Evolutionary conservation across 2,113 vertebrate species (phyloP), one percentile per base, ranked within the genome.

Genomic region (Scopus umbretta): DNA sequence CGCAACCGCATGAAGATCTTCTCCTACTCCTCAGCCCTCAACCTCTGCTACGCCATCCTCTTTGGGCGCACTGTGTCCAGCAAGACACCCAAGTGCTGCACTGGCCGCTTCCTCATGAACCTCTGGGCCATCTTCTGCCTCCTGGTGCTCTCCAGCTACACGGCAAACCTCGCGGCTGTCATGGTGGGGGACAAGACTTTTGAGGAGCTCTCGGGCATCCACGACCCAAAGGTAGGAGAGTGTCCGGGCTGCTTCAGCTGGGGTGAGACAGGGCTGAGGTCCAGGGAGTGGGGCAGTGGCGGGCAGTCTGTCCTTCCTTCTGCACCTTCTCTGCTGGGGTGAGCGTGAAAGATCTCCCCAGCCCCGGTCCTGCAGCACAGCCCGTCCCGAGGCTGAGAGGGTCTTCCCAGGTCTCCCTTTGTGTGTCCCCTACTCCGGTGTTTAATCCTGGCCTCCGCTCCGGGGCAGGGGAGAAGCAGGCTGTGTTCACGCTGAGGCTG

Each of bases 161-260:
- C 99, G 0, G 99, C 99, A 95, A 99, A 99, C 97, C 98, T 99
- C 30, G 99, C 99, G 0, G 99, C 99, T 0, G 99, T 99, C 95
- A 99, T 99, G 99, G 99, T 99, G 4, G 99, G 99, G 23, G 99
- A 99, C 96, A 99, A 99, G 97, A 99, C 99, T 50, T 99, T 99
- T 0, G 99, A 99, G 96, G 98, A 99, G 95, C 98, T 99, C 86
- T 99, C 99, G 0, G 99, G 99, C 67, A 99, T 99, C 95, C 99
- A 99, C 0, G 99, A 99, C 79, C 99, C 99, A 67, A 99, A 99
- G 99, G 99, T 99, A 86, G 89, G 98, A 2, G 30, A 9, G 12
- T 1, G 3, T 8, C 10, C 1, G 3, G 6, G 68, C 49, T 81
- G 59, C 55, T 62, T 52, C 13, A 1, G 23, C 0, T 11, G 45